These are phyloP conservation scores for Chondrilla cf. caribensis DNA, from an alignment of 37 sponge, comb jelly and placozoan genomes.

Conservation along the genomic window DNA sequence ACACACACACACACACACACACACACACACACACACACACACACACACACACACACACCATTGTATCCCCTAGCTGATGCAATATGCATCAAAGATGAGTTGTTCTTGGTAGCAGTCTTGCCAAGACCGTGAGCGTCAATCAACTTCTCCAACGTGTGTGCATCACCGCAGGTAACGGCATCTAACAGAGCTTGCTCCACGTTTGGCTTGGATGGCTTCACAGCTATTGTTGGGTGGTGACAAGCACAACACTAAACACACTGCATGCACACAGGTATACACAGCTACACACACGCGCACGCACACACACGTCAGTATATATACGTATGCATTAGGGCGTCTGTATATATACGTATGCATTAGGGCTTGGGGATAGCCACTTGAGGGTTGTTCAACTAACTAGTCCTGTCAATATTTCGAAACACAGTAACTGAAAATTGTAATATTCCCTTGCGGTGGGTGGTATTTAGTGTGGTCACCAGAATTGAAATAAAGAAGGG, in stretches of 20 bases:
- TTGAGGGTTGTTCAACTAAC: too few species aligned
- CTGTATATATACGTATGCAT: background rate
- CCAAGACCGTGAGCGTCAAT: background rate
- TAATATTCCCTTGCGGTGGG: too few species aligned
- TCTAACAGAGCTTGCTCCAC: background rate
- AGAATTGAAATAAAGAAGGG: too few species aligned
- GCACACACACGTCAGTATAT: background rate
- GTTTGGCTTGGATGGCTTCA: background rate
- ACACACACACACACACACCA: slow-evolving; percentile 22
- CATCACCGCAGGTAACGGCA: slow-evolving; percentile 17
- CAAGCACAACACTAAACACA: background rate
- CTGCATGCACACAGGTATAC: background rate
- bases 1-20: too few species aligned
- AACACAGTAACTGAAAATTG: too few species aligned
- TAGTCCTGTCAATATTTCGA: too few species aligned
- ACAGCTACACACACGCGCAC: background rate
- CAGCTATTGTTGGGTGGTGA: too few species aligned
- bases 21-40: background rate
- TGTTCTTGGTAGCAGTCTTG: background rate
- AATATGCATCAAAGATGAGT: slow-evolving; percentile 19
- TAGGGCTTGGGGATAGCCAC: too few species aligned
- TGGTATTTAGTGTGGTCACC: too few species aligned
- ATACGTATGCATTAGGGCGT: too few species aligned
- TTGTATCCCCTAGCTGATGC: slow-evolving; percentile 15
- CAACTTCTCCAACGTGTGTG: background rate